Base-by-base conservation (phyloP, 2,797 vertebrate species). In the Steatocranus sp. region DNA sequence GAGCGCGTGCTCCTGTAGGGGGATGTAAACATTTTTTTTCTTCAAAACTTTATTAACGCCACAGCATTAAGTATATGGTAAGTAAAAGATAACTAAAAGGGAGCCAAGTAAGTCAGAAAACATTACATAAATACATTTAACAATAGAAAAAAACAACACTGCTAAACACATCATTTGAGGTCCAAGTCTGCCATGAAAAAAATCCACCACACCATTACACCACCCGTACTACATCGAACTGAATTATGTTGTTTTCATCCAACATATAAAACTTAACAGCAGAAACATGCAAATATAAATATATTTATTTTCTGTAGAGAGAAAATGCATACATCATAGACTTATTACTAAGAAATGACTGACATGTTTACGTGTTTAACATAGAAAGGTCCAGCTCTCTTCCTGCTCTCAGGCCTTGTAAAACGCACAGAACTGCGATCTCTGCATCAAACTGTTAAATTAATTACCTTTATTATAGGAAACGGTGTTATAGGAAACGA, bases 21-120 rank as follows among this genome's bases (percentile, higher is more conserved):
- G 83, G 82, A 93, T 68, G 92, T 94, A 95, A 95, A 95, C 91
- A 11, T 58, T 58, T 7, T 70, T 53, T 1, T 27, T 54, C 49
- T 36, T 15, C 15, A 20, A 5, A 51, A 53, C 49, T 75, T 25
- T 75, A 53, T 51, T 36, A 51, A 53, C 18, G 15, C 6, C 32
- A 53, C n/a, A 38, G 14, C 4, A 36, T 3, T 18, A 11, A 8
- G 18, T 61, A 61, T 34, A 36, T 12, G 56, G 10, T n/a, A n/a
- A 34, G 56, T 61, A 63, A 61, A 63, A 20, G 18, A 20, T 36
- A 25, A 43, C 1, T 4, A 7, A 41, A 66, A 66, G 20, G 20
- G 11, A 7, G 10, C 7, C 1, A 23, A 15, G n/a, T 38, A 5
- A 23, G n/a, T 20, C 34, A 63, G n/a, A 63, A 66, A 23, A 41